These are phyloP conservation scores for Schizotus pectinicornis DNA, from an alignment of 2,888 invertebrate species.

Conservation along the genomic window DNA sequence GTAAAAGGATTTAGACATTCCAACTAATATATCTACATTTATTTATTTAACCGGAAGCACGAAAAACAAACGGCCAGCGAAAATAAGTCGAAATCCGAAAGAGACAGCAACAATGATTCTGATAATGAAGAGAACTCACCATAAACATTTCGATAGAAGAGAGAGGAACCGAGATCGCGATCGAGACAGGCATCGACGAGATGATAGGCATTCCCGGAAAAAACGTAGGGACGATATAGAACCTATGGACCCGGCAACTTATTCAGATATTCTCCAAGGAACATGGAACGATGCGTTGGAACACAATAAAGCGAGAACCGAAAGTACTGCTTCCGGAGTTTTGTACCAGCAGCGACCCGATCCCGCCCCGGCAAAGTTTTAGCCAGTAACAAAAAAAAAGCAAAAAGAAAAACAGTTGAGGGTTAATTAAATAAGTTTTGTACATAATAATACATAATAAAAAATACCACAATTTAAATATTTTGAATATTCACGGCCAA, in stretches of 20 bases:
- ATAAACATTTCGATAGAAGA: constrained; percentile 42
- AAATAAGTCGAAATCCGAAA: constrained; percentile 55
- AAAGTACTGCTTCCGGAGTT: constrained; percentile 88
- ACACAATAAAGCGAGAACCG: constrained; percentile 85
- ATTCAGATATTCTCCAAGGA: constrained; percentile 89
- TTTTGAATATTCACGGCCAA: too few relatives aligned
- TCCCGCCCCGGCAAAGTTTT: constrained; percentile 92
- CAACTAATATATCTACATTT: too few relatives aligned
- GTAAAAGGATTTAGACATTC: too few relatives aligned
- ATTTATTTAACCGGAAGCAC: too few relatives aligned
- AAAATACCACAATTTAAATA: too few relatives aligned
- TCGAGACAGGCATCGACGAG: constrained; percentile 41
- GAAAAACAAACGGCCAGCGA: constrained; percentile 67
- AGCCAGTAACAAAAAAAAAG: constrained; percentile 64
- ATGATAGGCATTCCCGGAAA: constrained; percentile 44
- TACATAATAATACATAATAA: too few relatives aligned
- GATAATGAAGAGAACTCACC: constrained; percentile 60
- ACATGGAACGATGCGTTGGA: constrained; percentile 82
- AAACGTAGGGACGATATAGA: constrained; percentile 66
- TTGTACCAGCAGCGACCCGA: constrained; percentile 93
- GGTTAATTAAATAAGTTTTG: constrained; percentile 6
- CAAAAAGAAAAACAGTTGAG: constrained; percentile 35
- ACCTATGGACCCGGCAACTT: constrained; percentile 95
- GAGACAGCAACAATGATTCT: constrained; percentile 37
- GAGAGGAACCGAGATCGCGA: constrained; percentile 50